Evolutionary conservation across 2,113 vertebrate genomes (phyloP).

Genomic region (Calcarius ornatus): DNA sequence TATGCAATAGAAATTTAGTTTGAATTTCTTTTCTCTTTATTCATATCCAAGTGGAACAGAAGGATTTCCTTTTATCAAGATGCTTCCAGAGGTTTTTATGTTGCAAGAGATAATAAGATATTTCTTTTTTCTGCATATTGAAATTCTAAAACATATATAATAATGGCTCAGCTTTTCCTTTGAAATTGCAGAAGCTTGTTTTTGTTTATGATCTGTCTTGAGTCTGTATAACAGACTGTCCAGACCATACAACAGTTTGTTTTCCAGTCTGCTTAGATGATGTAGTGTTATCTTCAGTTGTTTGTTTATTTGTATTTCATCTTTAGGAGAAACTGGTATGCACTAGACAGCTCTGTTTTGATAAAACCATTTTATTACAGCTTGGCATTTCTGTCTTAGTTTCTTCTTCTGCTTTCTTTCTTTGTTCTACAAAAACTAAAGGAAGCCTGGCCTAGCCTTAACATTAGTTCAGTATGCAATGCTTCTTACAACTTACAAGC

Average conservation of each 20-base stretch:
- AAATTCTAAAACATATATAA: background rate
- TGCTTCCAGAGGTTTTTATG: background rate
- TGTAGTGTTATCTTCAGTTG: slow-evolving; percentile 33
- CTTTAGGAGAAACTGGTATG: slow-evolving; percentile 42
- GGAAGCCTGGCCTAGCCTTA: background rate
- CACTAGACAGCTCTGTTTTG: slow-evolving; percentile 22
- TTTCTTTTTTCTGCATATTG: background rate
- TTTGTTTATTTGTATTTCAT: slow-evolving; percentile 59
- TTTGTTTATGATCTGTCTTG: slow-evolving; percentile 30
- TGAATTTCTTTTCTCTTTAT: background rate
- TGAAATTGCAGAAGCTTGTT: slow-evolving; percentile 22
- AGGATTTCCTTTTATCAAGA: background rate
- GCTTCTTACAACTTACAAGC: background rate
- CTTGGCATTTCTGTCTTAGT: background rate
- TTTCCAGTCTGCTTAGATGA: slow-evolving; percentile 55
- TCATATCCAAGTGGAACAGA: background rate
- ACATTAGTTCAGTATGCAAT: background rate
- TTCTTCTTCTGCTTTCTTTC: background rate
- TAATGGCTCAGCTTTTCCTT: background rate
- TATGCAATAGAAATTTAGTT: background rate
- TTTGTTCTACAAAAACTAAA: slow-evolving; percentile 4
- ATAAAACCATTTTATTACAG: slow-evolving; percentile 46
- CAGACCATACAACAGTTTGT: slow-evolving; percentile 42
- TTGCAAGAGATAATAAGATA: background rate
- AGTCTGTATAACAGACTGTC: slow-evolving; percentile 41